phyloP scores from a whole-genome alignment of 2,797 vertebrate genomes.

The Denticeps clupeoides region DNA sequence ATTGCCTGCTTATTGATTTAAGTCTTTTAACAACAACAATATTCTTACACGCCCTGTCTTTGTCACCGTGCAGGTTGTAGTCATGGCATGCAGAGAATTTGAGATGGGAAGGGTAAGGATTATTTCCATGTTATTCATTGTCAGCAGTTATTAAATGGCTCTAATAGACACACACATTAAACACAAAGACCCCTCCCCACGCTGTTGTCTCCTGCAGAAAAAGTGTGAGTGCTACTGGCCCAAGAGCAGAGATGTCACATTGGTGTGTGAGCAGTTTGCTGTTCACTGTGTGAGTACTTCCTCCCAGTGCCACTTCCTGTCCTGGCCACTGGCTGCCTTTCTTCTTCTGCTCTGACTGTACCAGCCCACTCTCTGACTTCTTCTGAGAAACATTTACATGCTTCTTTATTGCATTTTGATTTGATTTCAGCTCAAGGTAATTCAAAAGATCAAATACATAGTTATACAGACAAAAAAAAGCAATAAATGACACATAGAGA shows the following conservation, averaged over 20 bases:
- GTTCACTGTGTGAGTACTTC: constrained; percentile 80
- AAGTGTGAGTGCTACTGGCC: constrained; percentile 95
- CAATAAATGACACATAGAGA: too few relatives aligned
- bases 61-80: constrained; percentile 61
- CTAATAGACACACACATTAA: not conserved
- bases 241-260: constrained; percentile 41
- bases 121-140: constrained; percentile 3
- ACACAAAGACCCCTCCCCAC: not conserved
- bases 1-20: too few relatives aligned
- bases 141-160: not conserved
- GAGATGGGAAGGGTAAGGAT: constrained; percentile 96
- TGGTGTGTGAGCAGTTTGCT: constrained; percentile 67
- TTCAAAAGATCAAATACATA: too few relatives aligned
- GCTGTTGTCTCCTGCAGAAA: constrained; percentile 60
- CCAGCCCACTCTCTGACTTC: too few relatives aligned
- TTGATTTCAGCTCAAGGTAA: too few relatives aligned
- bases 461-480: too few relatives aligned
- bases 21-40: not conserved
- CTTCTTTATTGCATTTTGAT: too few relatives aligned
- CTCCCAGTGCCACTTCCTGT: constrained; percentile 22
- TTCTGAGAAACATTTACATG: too few relatives aligned
- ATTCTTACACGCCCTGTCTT: not conserved
- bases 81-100: constrained; percentile 94
- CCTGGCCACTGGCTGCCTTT: constrained; percentile 27
- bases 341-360: not conserved